Evolutionary conservation across 2,113 vertebrate species (phyloP).

Genomic region (Triplophysa tibetana): DNA sequence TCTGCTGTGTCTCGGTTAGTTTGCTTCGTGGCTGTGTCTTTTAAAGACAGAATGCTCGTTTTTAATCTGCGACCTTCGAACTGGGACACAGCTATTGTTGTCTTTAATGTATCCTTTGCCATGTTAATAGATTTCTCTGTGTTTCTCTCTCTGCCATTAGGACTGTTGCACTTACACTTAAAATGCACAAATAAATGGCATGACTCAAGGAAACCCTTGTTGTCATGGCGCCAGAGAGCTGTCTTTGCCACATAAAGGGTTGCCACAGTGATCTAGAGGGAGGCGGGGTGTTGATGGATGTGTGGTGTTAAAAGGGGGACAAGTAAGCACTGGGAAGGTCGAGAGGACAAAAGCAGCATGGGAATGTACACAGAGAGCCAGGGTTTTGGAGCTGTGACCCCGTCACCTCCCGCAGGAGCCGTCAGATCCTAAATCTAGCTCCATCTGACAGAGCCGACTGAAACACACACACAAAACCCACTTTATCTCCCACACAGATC

Average conservation of each 20-base stretch:
- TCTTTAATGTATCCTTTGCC: no score
- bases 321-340: conserved; percentile 47
- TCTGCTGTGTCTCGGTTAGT: no score
- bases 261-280: conserved; percentile 49
- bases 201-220: conserved; percentile 43
- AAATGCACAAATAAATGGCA: not conserved
- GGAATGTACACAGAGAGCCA: conserved; percentile 54
- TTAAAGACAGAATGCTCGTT: no score
- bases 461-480: conserved; percentile 32
- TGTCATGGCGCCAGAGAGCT: conserved; percentile 54
- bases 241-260: conserved; percentile 44
- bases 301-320: conserved; percentile 43
- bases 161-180: conserved; percentile 16
- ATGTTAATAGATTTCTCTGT: not conserved
- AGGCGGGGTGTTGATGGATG: conserved; percentile 51
- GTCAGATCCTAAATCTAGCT: conserved; percentile 36
- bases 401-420: conserved; percentile 28
- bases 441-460: conserved; percentile 23
- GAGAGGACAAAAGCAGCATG: conserved; percentile 53
- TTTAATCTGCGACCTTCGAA: no score
- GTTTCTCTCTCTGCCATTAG: not conserved
- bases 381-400: conserved; percentile 13
- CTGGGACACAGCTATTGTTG: no score
- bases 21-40: no score
- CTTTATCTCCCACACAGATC: not conserved